A percentile compares a stretch with the other conserved stretches of the same genome.
phyloP scores from a whole-genome alignment of 2,113 vertebrate species.

The Pluvianellus socialis region DNA sequence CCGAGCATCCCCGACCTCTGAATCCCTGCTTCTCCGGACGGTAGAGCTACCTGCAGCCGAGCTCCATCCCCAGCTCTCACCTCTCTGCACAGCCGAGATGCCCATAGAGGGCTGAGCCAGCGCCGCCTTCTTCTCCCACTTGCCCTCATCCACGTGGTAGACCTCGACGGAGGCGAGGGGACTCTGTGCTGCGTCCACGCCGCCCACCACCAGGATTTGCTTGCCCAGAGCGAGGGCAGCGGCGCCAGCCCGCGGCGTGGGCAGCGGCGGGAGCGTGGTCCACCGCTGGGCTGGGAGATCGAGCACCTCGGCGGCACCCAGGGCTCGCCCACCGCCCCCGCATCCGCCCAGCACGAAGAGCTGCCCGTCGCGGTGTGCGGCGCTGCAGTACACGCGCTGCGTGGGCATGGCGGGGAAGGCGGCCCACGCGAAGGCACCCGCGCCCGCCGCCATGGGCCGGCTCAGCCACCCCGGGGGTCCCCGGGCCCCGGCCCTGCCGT shows the following conservation, averaged over 20 bases:
- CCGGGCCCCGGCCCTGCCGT: not conserved
- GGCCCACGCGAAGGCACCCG: slow-evolving; percentile 87
- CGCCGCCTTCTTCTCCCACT: slow-evolving; percentile 89
- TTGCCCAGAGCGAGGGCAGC: slow-evolving; percentile 84
- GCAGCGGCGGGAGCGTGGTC: slow-evolving; percentile 83
- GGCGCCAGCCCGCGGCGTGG: slow-evolving; percentile 87
- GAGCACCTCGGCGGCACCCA: slow-evolving; percentile 86
- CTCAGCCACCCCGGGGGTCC: not conserved
- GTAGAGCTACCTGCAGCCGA: not conserved
- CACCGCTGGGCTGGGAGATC: slow-evolving; percentile 87
- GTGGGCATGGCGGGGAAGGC: slow-evolving; percentile 90
- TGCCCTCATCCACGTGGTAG: slow-evolving; percentile 91
- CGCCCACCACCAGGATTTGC: slow-evolving; percentile 89
- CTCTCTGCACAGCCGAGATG: slow-evolving; percentile 89
- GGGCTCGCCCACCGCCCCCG: slow-evolving; percentile 82
- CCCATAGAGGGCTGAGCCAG: slow-evolving; percentile 95
- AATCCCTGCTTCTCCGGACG: accelerated
- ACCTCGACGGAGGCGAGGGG: slow-evolving; percentile 91
- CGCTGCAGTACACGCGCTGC: slow-evolving; percentile 90
- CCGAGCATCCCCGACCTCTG: not conserved
- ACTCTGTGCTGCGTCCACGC: slow-evolving; percentile 90
- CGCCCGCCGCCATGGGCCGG: slow-evolving; percentile 62
- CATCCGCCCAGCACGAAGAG: slow-evolving; percentile 94
- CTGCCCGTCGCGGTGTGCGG: slow-evolving; percentile 83
- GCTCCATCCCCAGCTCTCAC: slow-evolving; percentile 71